A percentile compares a stretch with the other conserved stretches of the same genome.
These are phyloP conservation scores for Acrossocheilus fasciatus DNA, from an alignment of 2,797 vertebrate species.

Conservation along the genomic window DNA sequence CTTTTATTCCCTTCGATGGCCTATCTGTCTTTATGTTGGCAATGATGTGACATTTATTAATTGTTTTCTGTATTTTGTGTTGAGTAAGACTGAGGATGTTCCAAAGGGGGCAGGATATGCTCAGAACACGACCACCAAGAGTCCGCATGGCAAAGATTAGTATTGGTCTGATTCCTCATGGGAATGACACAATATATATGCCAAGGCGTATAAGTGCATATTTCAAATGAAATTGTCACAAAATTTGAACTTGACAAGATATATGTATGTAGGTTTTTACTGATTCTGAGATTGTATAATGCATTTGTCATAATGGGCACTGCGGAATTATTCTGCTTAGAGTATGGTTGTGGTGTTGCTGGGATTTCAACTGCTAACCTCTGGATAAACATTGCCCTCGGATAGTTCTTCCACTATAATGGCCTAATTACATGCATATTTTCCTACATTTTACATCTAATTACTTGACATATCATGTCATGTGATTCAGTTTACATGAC, in stretches of 20 bases:
- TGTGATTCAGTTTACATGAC: too few species aligned
- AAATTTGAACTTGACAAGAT: not conserved
- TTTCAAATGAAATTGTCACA: not conserved
- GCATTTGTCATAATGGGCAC: too few species aligned
- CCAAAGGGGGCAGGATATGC: not conserved
- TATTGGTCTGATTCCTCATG: not conserved
- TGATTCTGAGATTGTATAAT: too few species aligned
- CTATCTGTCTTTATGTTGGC: not conserved
- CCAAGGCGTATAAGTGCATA: not conserved
- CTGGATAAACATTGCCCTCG: too few species aligned
- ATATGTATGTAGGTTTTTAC: not conserved
- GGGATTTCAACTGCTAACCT: too few species aligned
- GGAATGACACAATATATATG: not conserved
- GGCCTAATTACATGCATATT: too few species aligned
- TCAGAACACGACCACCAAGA: not conserved
- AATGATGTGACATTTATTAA: not conserved
- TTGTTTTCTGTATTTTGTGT: not conserved
- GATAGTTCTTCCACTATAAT: too few species aligned
- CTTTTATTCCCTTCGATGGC: too few species aligned
- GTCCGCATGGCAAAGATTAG: not conserved
- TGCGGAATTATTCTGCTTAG: too few species aligned
- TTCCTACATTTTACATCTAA: too few species aligned
- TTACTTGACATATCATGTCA: too few species aligned
- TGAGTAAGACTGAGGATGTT: not conserved
- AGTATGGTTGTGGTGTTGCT: too few species aligned